Conservation (phyloP, 2,888 invertebrate genomes). For the Metalampra italica region DNA sequence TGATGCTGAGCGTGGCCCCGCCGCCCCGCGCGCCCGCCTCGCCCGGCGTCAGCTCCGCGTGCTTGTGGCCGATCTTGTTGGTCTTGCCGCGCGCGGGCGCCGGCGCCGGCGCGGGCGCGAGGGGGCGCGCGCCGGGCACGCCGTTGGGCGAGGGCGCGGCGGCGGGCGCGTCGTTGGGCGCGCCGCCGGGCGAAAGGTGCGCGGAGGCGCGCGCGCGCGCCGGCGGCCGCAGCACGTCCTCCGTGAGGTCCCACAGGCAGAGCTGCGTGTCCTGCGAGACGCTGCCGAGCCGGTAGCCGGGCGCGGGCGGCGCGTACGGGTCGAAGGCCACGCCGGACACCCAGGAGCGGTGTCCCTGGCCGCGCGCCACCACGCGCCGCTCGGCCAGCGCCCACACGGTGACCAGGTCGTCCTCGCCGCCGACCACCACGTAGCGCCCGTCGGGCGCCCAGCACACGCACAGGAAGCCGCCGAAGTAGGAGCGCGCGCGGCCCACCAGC, state of each 20-base stretch:
- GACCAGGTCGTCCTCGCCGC: conserved; percentile 99
- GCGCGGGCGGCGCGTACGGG: conserved; percentile 83
- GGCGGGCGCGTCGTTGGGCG: conserved; percentile 66
- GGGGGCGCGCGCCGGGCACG: conserved; percentile 44
- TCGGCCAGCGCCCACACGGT: conserved; percentile 93
- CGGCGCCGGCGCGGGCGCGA: conserved; percentile 51
- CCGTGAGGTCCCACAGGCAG: conserved; percentile 98
- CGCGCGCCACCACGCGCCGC: conserved; percentile 95
- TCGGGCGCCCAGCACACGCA: conserved; percentile 99
- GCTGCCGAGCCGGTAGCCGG: conserved; percentile 89
- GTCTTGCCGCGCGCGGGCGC: conserved; percentile 47
- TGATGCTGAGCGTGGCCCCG: conserved; percentile 59
- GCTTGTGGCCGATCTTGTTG: conserved; percentile 60
- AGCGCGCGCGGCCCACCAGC: conserved; percentile 93
- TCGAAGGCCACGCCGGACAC: conserved; percentile 98
- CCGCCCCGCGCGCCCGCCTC: conserved; percentile 36
- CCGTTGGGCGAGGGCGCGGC: conserved; percentile 38
- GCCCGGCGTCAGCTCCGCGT: conserved; percentile 38
- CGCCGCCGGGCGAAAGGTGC: conserved; percentile 36
- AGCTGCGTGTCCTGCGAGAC: conserved; percentile 98
- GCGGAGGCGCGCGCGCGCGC: conserved; percentile 77
- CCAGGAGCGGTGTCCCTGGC: conserved; percentile 99
- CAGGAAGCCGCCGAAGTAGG: conserved; percentile 98
- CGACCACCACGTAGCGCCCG: conserved; percentile 95
- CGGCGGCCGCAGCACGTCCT: conserved; percentile 92